A percentile compares a stretch with the other conserved stretches of the same genome.
phyloP scores from a whole-genome alignment of 23 tunicate species.

The Ciona savignyi region DNA sequence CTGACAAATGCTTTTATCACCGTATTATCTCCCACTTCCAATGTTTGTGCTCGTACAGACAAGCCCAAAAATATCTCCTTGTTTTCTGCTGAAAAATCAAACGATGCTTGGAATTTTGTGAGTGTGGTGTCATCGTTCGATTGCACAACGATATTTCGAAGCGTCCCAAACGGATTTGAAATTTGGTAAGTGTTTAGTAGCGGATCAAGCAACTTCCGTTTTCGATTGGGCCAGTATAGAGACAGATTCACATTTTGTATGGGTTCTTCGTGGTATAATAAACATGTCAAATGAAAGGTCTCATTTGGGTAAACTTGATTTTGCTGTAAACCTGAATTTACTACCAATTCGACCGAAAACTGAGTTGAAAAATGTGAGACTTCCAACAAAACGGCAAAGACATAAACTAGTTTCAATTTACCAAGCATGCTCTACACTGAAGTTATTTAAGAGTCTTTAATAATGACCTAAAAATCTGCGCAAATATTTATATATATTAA shows the following conservation, averaged over 20 bases:
- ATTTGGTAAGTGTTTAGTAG: not conserved
- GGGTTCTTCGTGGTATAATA: not conserved
- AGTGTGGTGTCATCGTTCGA: not conserved
- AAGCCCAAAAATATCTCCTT: not conserved
- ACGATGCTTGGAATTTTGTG: not conserved
- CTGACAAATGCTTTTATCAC: not conserved
- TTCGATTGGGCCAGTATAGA: not conserved
- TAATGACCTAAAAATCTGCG: no score
- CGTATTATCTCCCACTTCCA: not conserved
- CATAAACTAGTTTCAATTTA: no score
- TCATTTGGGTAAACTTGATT: not conserved
- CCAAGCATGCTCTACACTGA: no score
- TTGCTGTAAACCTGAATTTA: no score
- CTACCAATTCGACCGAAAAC: no score
- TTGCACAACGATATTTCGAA: not conserved
- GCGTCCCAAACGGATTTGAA: not conserved
- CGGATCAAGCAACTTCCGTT: not conserved
- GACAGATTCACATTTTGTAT: not conserved
- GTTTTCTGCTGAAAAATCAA: not conserved
- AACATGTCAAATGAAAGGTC: not conserved
- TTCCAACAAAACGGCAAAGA: no score
- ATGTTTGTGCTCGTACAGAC: not conserved
- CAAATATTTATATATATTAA: no score
- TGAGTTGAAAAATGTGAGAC: no score
- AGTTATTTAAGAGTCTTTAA: no score